Conservation (phyloP, 2,113 vertebrate genomes). For the Petrocephalus microphthalmus region DNA sequence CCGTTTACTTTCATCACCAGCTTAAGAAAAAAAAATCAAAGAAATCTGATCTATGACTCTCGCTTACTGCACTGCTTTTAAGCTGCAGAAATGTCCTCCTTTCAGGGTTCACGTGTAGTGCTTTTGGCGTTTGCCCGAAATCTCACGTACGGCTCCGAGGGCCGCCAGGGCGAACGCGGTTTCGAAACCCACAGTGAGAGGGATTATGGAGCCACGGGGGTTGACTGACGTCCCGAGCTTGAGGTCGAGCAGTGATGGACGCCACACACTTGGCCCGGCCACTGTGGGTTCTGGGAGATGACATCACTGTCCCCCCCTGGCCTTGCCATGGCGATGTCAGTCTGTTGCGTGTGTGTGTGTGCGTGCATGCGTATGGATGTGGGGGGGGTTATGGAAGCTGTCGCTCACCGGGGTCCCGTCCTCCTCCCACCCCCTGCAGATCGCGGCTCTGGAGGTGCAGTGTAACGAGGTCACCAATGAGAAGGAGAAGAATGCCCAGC, state of each 20-base stretch:
- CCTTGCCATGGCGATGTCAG: background rate
- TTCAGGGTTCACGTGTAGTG: background rate
- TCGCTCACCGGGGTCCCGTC: background rate
- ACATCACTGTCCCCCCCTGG: background rate
- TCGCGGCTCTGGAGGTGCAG: constrained; percentile 79
- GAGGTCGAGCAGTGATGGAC: background rate
- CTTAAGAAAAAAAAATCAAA: constrained; percentile 9
- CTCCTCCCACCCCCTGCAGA: constrained; percentile 53
- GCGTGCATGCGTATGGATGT: too few relatives aligned
- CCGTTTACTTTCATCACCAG: constrained; percentile 45
- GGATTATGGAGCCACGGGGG: background rate
- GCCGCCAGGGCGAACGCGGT: background rate
- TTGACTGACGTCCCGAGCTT: background rate
- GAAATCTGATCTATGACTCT: background rate
- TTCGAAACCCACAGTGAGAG: background rate
- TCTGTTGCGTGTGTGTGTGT: background rate
- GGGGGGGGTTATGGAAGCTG: background rate
- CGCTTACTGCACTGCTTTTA: background rate
- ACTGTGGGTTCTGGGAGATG: background rate
- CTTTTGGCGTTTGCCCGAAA: background rate
- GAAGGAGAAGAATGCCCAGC: constrained; percentile 75
- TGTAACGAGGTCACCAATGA: constrained; percentile 78
- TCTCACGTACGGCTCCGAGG: background rate
- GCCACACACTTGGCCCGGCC: background rate
- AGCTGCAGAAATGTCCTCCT: background rate